Conservation (phyloP, 2,888 invertebrate species). For the Apantesis nais region DNA sequence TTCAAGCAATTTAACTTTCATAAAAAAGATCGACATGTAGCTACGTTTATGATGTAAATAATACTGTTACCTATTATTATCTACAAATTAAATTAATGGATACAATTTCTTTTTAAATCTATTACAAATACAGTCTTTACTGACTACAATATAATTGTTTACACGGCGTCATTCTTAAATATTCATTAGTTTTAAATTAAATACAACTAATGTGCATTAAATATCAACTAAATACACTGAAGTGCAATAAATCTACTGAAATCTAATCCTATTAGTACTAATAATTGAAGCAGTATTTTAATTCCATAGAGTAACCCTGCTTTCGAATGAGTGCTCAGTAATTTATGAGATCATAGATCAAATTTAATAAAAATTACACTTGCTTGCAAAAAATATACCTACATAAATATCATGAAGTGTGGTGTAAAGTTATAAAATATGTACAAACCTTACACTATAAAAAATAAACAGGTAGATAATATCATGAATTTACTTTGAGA, state of each 20-base stretch:
- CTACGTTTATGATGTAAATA: slow-evolving; percentile 7
- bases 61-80: slow-evolving; percentile 1
- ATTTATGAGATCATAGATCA: slow-evolving; percentile 62
- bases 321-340: slow-evolving; percentile 67
- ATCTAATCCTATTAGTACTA: slow-evolving; percentile 63
- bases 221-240: slow-evolving; percentile 11
- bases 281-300: slow-evolving; percentile 77
- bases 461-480: neutral
- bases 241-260: slow-evolving; percentile 57
- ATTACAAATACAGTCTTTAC: slow-evolving; percentile 25
- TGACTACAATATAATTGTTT: slow-evolving; percentile 17
- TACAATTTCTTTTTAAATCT: slow-evolving; percentile 14
- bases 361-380: slow-evolving; percentile 43
- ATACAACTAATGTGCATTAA: slow-evolving; percentile 20
- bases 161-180: neutral
- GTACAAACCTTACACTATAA: neutral
- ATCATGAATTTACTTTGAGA: neutral
- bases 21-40: neutral
- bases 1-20: neutral
- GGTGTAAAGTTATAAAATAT: neutral
- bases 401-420: neutral
- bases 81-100: slow-evolving; percentile 1
- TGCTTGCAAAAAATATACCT: slow-evolving; percentile 44
- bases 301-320: slow-evolving; percentile 71
- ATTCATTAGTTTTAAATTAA: neutral